Percentiles rank a stretch among this genome's conserved stretches.
Evolutionary conservation across 1,140 invertebrate genomes (phyloP).

Genomic region (Coenobita brevimanus): DNA sequence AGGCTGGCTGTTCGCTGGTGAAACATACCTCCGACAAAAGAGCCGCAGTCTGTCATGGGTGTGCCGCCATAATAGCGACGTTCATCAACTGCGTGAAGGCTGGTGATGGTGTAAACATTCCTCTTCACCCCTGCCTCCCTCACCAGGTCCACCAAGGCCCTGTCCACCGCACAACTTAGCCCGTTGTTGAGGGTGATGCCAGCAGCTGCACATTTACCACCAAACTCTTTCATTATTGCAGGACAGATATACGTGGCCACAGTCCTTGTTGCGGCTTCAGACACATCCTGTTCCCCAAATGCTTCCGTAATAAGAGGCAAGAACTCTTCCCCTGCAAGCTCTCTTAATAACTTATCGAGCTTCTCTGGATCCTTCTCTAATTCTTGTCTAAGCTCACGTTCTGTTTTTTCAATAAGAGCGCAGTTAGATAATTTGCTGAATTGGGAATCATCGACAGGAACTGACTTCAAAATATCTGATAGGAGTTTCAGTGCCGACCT

Average conservation of each 20-base stretch:
- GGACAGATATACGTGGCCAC: background rate
- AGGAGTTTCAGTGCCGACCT: background rate
- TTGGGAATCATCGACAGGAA: background rate
- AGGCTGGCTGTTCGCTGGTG: background rate
- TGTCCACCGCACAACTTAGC: background rate
- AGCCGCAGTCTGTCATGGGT: background rate
- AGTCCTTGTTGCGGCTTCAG: background rate
- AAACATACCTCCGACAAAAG: background rate
- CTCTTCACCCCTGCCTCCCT: background rate
- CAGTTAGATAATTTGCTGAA: background rate
- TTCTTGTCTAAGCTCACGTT: background rate
- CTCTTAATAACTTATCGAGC: background rate
- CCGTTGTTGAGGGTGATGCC: slow-evolving; percentile 6
- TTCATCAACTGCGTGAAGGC: background rate
- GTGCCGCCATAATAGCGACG: slow-evolving; percentile 7
- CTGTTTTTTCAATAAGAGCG: background rate
- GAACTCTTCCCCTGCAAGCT: background rate
- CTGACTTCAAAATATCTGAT: background rate
- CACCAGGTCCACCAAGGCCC: slow-evolving; percentile 27
- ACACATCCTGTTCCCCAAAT: background rate
- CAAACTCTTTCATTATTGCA: background rate
- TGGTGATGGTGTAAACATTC: background rate
- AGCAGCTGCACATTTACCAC: background rate
- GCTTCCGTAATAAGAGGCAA: background rate
- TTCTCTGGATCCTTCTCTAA: slow-evolving; percentile 12